These are phyloP conservation scores for Oopsacas minuta DNA, from an alignment of 37 sponge, comb jelly and placozoan species.

Conservation along the genomic window DNA sequence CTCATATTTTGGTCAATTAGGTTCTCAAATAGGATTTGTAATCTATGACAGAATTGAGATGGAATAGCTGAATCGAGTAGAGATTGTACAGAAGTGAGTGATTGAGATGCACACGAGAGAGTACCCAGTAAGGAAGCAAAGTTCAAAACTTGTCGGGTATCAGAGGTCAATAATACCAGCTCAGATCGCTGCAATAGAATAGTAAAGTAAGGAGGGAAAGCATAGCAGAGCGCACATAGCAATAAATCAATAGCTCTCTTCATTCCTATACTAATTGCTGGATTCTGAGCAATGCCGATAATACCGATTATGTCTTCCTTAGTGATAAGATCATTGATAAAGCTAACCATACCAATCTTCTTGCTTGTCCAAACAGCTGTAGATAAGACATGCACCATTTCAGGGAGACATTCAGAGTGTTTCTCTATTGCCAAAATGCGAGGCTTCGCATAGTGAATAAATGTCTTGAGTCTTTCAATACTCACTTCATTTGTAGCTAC, in stretches of 20 bases:
- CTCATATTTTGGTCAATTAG: slow-evolving; percentile 16
- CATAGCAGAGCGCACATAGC: slow-evolving; percentile 8
- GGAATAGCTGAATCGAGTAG: not conserved
- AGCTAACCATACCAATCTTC: slow-evolving; percentile 4
- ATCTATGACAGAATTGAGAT: not conserved
- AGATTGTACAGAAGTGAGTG: not conserved
- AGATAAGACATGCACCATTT: slow-evolving; percentile 16
- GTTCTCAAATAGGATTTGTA: slow-evolving; percentile 6
- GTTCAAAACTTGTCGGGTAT: not conserved
- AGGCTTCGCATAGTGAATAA: slow-evolving; percentile 1
- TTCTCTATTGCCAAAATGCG: slow-evolving; percentile 11
- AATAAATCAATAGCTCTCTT: not conserved
- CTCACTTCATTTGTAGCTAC: slow-evolving; percentile 9
- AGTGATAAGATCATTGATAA: slow-evolving; percentile 10
- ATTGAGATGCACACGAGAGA: slow-evolving; percentile 10
- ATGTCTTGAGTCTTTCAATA: not conserved
- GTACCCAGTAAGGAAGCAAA: not conserved
- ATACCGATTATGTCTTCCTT: not conserved
- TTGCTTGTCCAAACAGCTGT: slow-evolving; percentile 19
- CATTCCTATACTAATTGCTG: not conserved
- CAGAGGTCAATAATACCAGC: not conserved
- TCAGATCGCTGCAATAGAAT: slow-evolving; percentile 5
- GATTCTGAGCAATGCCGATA: not conserved
- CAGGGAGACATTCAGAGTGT: not conserved
- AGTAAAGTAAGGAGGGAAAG: not conserved